Evolutionary conservation across 2,888 invertebrate genomes (phyloP).

Genomic region (Ectemnius lituratus): DNA sequence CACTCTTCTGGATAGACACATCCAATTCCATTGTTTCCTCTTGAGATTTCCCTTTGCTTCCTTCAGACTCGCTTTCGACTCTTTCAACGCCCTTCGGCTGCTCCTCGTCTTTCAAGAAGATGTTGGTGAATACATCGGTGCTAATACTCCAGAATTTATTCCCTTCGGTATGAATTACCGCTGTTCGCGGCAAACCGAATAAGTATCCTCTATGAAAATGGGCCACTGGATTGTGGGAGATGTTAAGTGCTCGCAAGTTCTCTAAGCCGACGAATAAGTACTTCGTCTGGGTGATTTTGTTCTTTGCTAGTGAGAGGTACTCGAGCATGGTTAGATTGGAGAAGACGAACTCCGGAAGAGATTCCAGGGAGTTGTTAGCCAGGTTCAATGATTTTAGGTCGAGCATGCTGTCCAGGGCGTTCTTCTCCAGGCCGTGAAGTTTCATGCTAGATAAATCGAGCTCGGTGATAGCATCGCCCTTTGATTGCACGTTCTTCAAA

Average conservation of each 20-base stretch:
- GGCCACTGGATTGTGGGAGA: constrained; percentile 60
- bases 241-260: constrained; percentile 58
- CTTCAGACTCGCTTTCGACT: not conserved
- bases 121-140: constrained; percentile 59
- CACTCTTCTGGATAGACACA: not conserved
- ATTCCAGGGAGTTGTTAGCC: constrained; percentile 54
- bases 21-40: not conserved
- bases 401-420: constrained; percentile 53
- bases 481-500: constrained; percentile 41
- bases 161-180: constrained; percentile 49
- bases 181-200: constrained; percentile 57
- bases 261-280: constrained; percentile 61
- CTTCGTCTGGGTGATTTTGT: constrained; percentile 50
- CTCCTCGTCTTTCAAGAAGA: constrained; percentile 56
- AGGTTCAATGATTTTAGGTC: constrained; percentile 54
- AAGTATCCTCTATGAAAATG: constrained; percentile 58
- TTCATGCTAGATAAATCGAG: constrained; percentile 55
- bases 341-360: constrained; percentile 60
- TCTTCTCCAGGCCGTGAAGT: constrained; percentile 47
- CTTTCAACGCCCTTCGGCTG: constrained; percentile 27
- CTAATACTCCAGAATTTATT: constrained; percentile 62
- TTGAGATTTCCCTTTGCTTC: not conserved
- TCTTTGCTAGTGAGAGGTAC: constrained; percentile 56
- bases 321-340: constrained; percentile 59
- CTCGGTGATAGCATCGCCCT: not conserved